phyloP scores from a whole-genome alignment of 37 sponge, comb jelly and placozoan genomes.

The Agelas oroides region DNA sequence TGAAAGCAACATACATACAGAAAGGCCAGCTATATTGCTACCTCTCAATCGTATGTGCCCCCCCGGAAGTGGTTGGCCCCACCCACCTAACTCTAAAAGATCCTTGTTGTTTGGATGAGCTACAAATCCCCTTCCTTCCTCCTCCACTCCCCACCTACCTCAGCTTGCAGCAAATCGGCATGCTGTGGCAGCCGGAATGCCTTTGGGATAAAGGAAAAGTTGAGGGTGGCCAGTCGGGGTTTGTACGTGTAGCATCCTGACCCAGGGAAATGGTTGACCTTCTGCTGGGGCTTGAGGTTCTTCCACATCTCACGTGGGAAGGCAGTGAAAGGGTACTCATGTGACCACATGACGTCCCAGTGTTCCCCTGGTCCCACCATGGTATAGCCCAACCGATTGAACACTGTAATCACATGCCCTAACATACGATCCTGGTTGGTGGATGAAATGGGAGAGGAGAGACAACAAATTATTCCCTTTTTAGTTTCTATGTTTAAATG shows the following conservation, averaged over 20 bases:
- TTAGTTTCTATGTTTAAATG: no score
- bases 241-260: slow-evolving; percentile 66
- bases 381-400: slow-evolving; percentile 61
- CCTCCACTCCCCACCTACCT: no score
- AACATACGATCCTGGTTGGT: slow-evolving; percentile 46
- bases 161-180: slow-evolving; percentile 31
- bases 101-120: no score
- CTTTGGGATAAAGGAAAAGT: slow-evolving; percentile 45
- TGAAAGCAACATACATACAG: no score
- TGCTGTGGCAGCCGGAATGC: slow-evolving; percentile 61
- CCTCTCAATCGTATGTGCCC: no score
- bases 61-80: no score
- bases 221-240: slow-evolving; percentile 42
- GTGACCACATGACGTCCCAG: slow-evolving; percentile 81
- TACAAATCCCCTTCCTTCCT: no score
- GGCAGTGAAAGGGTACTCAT: slow-evolving; percentile 61
- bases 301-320: slow-evolving; percentile 14
- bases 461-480: no score
- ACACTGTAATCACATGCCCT: slow-evolving; percentile 69
- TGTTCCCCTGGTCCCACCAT: background rate
- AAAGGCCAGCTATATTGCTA: no score
- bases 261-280: slow-evolving; percentile 71
- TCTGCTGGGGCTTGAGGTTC: slow-evolving; percentile 63
- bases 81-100: no score
- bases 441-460: background rate